Percentiles rank a stretch among this genome's conserved stretches.
phyloP scores from a whole-genome alignment of 2,888 invertebrate genomes.

The Aricia artaxerxes region DNA sequence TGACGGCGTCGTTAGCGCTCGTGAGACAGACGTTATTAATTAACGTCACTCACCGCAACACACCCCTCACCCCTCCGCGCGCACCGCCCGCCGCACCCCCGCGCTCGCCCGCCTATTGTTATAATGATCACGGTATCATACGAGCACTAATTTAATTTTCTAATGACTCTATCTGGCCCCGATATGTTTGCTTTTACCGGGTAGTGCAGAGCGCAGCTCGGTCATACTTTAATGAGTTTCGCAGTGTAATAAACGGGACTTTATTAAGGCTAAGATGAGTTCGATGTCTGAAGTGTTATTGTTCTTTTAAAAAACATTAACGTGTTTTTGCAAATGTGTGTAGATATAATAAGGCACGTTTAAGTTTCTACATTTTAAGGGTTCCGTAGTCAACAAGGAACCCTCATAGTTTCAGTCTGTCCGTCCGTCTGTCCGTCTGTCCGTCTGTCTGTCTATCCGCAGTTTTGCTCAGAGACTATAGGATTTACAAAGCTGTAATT shows the following conservation, averaged over 20 bases:
- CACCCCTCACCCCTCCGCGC: slow-evolving; percentile 42
- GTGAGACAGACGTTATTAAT: slow-evolving; percentile 79
- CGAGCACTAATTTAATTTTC: slow-evolving; percentile 22
- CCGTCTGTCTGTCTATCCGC: too few relatives aligned
- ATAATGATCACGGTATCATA: slow-evolving; percentile 25
- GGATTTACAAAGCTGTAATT: too few relatives aligned
- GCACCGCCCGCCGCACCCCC: slow-evolving; percentile 39
- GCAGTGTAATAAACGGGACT: not conserved
- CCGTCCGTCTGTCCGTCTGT: too few relatives aligned
- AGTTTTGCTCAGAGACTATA: too few relatives aligned
- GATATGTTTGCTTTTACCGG: not conserved
- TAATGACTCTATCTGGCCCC: not conserved
- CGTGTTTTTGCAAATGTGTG: not conserved
- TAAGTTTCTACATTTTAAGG: too few relatives aligned
- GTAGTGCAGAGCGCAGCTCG: not conserved
- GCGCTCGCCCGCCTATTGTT: slow-evolving; percentile 38
- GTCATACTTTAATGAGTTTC: not conserved
- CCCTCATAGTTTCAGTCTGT: too few relatives aligned
- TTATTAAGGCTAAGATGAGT: not conserved
- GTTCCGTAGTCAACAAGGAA: too few relatives aligned
- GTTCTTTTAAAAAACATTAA: not conserved
- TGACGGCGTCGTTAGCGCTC: slow-evolving; percentile 76
- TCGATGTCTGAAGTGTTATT: not conserved
- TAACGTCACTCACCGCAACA: slow-evolving; percentile 67
- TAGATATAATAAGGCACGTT: not conserved